Base-by-base conservation (phyloP, 30 jellyfish, hydroid and myxozoan genomes). In the Hydractinia symbiolongicarpus region DNA sequence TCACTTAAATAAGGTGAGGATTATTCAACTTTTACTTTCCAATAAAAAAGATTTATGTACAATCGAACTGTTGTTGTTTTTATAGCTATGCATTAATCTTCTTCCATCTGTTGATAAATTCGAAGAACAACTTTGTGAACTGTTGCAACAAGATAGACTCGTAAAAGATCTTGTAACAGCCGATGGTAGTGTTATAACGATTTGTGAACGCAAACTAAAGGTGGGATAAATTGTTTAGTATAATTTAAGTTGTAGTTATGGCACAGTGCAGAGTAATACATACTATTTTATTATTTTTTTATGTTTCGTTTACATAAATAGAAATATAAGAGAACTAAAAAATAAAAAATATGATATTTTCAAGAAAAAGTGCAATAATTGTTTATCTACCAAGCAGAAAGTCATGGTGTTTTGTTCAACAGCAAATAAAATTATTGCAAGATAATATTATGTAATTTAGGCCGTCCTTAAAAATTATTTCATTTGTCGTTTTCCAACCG, bases 91-190 rank as follows among this genome's bases (percentile, higher is more conserved):
- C 30, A 74, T 91, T 0, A 66, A 55, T 20, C 55, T 91, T 9
- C 53, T 54, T 44, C 98, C 98, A 5, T 86, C 98, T 15, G 88
- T 93, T 67, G 96, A 93, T 58, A 67, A 69, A 58, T 83, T 93
- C 70, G 98, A 93, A 55, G 90, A 86, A 54, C 75, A 81, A n/a
- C 86, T 93, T 9, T 93, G 98, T 66, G 55, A 56, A 7, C 78
- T 89, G 19, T 79, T 93, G 61, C 87, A 93, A 61, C 86, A 87
- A 57, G 98, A 93, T 50, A 78, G 98, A 61, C 82, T 83, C 40
- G 91, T 84, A 4, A 86, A 88, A 85, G 87, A 71, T 83, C 94
- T 74, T 54, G 16, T 88, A 17, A 85, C 77, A 21, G 91, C 90
- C 19, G 98, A 93, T 87, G 93, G 94, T 14, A 72, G 95, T 6